Conservation (phyloP, 1,140 invertebrate genomes). For the Drosophila pseudoobscura region DNA sequence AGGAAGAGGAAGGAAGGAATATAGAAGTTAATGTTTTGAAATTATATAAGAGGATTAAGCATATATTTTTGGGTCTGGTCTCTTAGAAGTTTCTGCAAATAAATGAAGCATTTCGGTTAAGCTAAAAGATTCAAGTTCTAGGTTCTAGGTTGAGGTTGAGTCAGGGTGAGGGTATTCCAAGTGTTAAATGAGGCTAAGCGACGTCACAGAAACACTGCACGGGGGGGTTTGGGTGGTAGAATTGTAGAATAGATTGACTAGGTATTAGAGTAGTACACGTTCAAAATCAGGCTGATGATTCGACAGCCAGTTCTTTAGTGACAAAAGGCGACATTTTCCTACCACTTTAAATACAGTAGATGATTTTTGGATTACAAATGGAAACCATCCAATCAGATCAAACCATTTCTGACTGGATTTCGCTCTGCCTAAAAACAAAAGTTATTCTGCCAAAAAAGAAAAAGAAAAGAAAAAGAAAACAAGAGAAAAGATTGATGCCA, state of each 20-base stretch:
- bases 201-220: no score
- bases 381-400: neutral
- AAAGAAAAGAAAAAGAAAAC: slow-evolving; percentile 12
- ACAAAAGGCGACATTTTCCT: no score
- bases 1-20: neutral
- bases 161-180: no score
- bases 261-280: no score
- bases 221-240: no score
- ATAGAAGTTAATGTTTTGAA: slow-evolving; percentile 4
- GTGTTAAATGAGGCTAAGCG: no score
- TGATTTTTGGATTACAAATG: neutral
- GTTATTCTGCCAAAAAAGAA: slow-evolving; percentile 16
- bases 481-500: slow-evolving; percentile 16
- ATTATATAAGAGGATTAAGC: slow-evolving; percentile 1
- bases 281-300: no score
- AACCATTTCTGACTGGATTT: slow-evolving; percentile 15
- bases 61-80: no score
- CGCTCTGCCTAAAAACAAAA: slow-evolving; percentile 23
- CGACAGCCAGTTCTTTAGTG: no score
- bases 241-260: no score
- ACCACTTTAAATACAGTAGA: neutral
- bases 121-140: no score
- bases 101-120: neutral
- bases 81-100: neutral
- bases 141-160: no score